Evolutionary conservation across 2,888 invertebrate species (phyloP).

Genomic region (Sinotaia quadrata): DNA sequence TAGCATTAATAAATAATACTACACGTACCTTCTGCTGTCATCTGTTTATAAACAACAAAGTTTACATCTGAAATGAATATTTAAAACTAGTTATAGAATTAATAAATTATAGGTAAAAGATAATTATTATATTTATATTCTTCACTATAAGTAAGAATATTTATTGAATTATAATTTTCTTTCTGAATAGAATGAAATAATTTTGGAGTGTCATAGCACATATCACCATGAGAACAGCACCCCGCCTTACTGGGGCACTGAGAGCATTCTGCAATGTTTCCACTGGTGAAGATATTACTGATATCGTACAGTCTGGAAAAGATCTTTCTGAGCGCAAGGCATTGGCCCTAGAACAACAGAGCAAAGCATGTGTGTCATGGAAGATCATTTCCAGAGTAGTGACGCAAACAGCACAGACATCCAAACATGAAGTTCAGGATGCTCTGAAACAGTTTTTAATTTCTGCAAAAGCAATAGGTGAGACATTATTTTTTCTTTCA

Average conservation of each 20-base stretch:
- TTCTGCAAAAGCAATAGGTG: slow-evolving; percentile 48
- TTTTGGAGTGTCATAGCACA: no score
- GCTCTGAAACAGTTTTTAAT: slow-evolving; percentile 51
- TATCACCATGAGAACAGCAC: slow-evolving; percentile 53
- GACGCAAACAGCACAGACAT: slow-evolving; percentile 43
- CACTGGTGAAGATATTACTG: slow-evolving; percentile 24
- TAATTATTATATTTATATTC: no score
- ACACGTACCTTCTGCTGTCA: no score
- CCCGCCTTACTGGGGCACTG: slow-evolving; percentile 57
- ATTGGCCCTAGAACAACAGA: slow-evolving; percentile 49
- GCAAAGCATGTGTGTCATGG: slow-evolving; percentile 54
- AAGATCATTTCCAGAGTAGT: slow-evolving; percentile 44
- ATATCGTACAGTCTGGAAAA: slow-evolving; percentile 22
- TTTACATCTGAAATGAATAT: no score
- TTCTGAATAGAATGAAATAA: no score
- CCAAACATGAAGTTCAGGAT: slow-evolving; percentile 44
- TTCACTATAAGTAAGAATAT: no score
- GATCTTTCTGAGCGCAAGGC: slow-evolving; percentile 52
- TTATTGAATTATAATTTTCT: no score
- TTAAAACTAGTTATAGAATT: no score
- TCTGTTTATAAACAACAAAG: no score
- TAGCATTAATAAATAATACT: no score
- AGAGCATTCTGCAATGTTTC: slow-evolving; percentile 54
- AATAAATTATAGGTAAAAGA: no score
- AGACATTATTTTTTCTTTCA: no score